phyloP scores from a whole-genome alignment of 2,888 invertebrate genomes.

The Junonia oenone region DNA sequence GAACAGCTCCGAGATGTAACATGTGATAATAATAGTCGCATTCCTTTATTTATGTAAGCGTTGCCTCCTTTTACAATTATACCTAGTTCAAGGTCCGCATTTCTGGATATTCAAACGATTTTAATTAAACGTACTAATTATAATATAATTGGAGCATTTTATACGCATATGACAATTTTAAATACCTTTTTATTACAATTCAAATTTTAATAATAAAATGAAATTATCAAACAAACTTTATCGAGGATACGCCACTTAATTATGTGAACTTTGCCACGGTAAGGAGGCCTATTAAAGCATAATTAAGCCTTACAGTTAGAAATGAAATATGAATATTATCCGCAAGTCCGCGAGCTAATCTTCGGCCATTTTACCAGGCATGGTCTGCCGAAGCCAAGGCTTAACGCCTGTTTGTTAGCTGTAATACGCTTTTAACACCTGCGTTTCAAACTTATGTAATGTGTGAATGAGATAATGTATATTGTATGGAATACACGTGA shows the following conservation, averaged over 20 bases:
- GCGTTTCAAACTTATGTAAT: constrained; percentile 59
- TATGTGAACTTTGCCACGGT: background rate
- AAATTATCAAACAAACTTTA: background rate
- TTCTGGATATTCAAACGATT: background rate
- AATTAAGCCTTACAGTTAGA: constrained; percentile 51
- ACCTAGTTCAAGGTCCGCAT: background rate
- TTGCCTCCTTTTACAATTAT: background rate
- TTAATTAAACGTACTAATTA: too few relatives aligned
- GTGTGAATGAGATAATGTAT: constrained; percentile 54
- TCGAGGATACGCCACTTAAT: background rate
- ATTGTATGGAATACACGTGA: too few relatives aligned
- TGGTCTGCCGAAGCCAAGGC: constrained; percentile 63
- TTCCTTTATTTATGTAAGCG: constrained; percentile 2
- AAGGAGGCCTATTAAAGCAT: constrained; percentile 38
- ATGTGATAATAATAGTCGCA: constrained; percentile 5
- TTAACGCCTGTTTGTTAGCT: constrained; percentile 72
- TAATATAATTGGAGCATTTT: too few relatives aligned
- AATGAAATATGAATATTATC: constrained; percentile 55
- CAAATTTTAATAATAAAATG: background rate
- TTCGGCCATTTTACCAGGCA: constrained; percentile 64
- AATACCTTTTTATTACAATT: too few relatives aligned
- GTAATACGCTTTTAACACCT: constrained; percentile 75
- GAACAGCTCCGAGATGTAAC: constrained; percentile 20
- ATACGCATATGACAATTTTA: too few relatives aligned
- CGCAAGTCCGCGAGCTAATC: constrained; percentile 60